Percentiles rank a stretch among this genome's conserved stretches.
These are phyloP conservation scores for Apteryx owenii DNA, from an alignment of 2,113 vertebrate genomes.

Conservation along the genomic window DNA sequence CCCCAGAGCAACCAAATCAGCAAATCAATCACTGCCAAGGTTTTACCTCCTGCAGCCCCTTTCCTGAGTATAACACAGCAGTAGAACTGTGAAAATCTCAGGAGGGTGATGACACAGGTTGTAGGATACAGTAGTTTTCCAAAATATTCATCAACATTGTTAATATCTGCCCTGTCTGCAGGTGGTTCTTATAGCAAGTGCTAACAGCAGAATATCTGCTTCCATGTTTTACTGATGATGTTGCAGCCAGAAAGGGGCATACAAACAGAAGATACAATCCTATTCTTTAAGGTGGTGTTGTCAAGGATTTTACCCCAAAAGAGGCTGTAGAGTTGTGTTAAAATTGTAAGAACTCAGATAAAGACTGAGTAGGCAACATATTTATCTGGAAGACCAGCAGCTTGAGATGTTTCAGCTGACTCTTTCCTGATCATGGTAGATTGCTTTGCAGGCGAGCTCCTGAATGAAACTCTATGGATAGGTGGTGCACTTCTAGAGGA, in stretches of 20 bases:
- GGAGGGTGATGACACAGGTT: neutral
- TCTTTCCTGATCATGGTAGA: neutral
- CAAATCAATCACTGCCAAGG: neutral
- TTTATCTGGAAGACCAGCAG: neutral
- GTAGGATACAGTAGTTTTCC: neutral
- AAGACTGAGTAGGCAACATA: neutral
- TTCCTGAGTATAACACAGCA: neutral
- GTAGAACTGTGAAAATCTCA: neutral
- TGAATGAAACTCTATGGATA: fast-evolving
- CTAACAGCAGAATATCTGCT: neutral
- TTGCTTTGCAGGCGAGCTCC: neutral
- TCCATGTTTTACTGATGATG: neutral
- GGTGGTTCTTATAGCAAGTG: neutral
- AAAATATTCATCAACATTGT: neutral
- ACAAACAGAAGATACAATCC: neutral
- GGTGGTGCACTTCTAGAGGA: neutral
- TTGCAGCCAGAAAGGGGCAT: neutral
- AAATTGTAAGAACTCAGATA: neutral
- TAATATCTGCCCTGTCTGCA: neutral
- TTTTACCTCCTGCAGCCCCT: neutral
- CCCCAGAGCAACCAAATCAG: neutral
- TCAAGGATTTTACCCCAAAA: neutral
- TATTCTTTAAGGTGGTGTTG: neutral
- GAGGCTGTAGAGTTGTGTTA: neutral
- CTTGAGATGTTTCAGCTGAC: neutral